Conservation (phyloP, 2,888 invertebrate species). For the Linnaemya vulpina region DNA sequence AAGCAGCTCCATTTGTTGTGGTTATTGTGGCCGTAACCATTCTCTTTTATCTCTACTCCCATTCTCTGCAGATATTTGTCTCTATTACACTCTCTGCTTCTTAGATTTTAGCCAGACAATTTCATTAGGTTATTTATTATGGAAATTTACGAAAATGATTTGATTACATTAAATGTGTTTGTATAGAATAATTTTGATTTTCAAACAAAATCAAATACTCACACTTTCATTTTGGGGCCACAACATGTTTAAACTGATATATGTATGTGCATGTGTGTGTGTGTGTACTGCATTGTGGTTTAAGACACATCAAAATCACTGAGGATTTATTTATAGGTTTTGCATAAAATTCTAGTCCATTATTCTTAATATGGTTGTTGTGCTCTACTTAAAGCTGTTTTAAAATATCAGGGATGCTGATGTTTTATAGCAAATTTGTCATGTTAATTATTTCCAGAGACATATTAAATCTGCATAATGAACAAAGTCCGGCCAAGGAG, state of each 20-base stretch:
- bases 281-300: conserved; percentile 12
- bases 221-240: neutral
- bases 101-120: conserved; percentile 47
- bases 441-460: neutral
- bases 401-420: conserved; percentile 13
- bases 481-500: neutral
- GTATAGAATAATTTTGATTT: conserved; percentile 44
- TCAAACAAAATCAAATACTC: conserved; percentile 15
- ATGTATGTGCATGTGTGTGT: neutral
- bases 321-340: conserved; percentile 38
- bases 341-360: conserved; percentile 9
- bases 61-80: neutral
- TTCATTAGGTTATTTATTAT: conserved; percentile 50
- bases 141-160: conserved; percentile 55
- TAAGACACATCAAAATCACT: conserved; percentile 17
- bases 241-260: neutral
- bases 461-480: neutral
- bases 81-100: neutral
- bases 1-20: conserved; percentile 50
- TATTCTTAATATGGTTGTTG: conserved; percentile 18
- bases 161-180: conserved; percentile 44
- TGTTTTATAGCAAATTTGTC: neutral
- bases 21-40: conserved; percentile 36
- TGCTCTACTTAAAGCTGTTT: conserved; percentile 19
- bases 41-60: neutral